Percentiles rank a stretch among this genome's conserved stretches.
These are phyloP conservation scores for Promerops cafer DNA, from an alignment of 2,113 vertebrate species.

Conservation along the genomic window DNA sequence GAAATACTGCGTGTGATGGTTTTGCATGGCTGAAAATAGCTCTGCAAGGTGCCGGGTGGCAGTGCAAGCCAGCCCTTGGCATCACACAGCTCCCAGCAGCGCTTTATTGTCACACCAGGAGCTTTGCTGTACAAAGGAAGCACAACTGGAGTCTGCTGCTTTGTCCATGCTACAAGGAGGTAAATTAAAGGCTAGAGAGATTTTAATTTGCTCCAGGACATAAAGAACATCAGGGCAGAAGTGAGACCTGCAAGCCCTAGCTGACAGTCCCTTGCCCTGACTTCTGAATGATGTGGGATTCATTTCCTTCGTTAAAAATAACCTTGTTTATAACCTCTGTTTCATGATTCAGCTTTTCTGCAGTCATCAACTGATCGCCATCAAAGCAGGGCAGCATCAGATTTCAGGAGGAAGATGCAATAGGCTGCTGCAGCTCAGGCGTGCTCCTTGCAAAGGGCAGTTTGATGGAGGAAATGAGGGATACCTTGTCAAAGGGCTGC, in stretches of 20 bases:
- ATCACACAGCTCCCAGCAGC: neutral
- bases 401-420: conserved; percentile 1
- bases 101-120: neutral
- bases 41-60: neutral
- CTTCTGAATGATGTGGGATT: neutral
- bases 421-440: neutral
- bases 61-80: neutral
- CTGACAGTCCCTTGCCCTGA: neutral
- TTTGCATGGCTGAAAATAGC: neutral
- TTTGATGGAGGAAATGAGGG: neutral
- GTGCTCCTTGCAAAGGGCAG: neutral
- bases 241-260: neutral
- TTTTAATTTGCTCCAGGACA: neutral
- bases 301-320: neutral
- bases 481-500: neutral
- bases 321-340: conserved; percentile 48
- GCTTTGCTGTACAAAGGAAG: neutral
- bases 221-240: neutral
- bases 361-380: neutral
- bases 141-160: neutral
- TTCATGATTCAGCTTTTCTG: conserved; percentile 47
- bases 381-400: neutral
- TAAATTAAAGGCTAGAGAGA: conserved; percentile 19
- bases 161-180: neutral
- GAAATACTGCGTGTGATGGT: neutral